Percentiles rank a stretch among this genome's conserved stretches.
Conservation (phyloP, 2,797 vertebrate genomes). For the Semotilus atromaculatus region DNA sequence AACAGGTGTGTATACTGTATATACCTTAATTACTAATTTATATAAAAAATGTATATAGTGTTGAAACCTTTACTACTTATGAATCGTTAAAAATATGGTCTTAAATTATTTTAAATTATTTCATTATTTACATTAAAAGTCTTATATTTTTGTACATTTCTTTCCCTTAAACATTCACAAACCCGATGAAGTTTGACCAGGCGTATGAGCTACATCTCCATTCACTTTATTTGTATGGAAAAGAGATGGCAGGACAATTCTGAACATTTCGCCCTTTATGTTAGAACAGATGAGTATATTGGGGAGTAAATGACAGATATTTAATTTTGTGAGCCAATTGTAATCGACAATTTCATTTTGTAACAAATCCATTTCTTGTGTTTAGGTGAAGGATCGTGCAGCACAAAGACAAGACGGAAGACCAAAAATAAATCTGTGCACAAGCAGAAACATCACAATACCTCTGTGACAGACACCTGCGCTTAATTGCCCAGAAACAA, state of each 20-base stretch:
- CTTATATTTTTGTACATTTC: not conserved
- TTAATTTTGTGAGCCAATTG: not conserved
- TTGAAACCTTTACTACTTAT: too few relatives aligned
- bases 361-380: not conserved
- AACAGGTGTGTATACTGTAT: too few relatives aligned
- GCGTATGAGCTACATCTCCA: too few relatives aligned
- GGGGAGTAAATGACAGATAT: not conserved
- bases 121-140: not conserved
- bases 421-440: slow-evolving; percentile 32
- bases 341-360: not conserved
- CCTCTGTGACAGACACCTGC: slow-evolving; percentile 38
- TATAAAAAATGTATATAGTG: too few relatives aligned
- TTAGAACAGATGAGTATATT: not conserved
- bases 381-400: not conserved
- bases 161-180: not conserved
- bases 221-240: not conserved
- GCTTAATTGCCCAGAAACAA: slow-evolving; percentile 51
- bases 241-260: not conserved
- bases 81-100: too few relatives aligned
- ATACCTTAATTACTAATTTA: too few relatives aligned
- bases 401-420: slow-evolving; percentile 4
- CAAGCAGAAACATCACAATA: slow-evolving; percentile 39
- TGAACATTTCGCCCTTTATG: not conserved
- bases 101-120: not conserved
- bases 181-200: too few relatives aligned